These are phyloP conservation scores for Siniperca knerii DNA, from an alignment of 2,113 vertebrate species.

Conservation along the genomic window DNA sequence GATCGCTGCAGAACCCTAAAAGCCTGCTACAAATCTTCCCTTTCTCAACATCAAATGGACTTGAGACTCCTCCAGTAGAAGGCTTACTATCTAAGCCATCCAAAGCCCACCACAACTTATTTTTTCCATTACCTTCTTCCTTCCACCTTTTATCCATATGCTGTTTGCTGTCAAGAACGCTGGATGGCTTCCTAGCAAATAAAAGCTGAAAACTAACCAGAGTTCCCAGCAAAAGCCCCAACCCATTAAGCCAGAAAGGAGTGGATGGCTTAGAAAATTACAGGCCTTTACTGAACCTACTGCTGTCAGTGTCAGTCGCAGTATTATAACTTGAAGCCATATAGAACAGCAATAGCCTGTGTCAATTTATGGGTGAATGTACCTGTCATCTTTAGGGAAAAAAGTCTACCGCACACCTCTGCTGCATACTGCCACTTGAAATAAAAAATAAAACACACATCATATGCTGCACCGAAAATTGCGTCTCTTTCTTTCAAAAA, in stretches of 20 bases:
- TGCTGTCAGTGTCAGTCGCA: slow-evolving; percentile 43
- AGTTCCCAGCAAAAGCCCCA: slow-evolving; percentile 57
- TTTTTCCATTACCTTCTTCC: slow-evolving; percentile 64
- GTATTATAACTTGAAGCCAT: slow-evolving; percentile 50
- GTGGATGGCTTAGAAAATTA: slow-evolving; percentile 68
- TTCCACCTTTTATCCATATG: slow-evolving; percentile 61
- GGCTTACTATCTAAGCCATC: slow-evolving; percentile 73
- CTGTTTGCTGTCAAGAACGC: slow-evolving; percentile 74
- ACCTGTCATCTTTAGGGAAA: slow-evolving; percentile 28
- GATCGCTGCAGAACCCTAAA: slow-evolving; percentile 51
- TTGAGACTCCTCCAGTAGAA: slow-evolving; percentile 58
- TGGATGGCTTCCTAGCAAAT: slow-evolving; percentile 69
- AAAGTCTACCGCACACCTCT: not conserved
- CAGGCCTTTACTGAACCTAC: slow-evolving; percentile 58
- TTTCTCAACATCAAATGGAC: slow-evolving; percentile 71
- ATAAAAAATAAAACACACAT: not conserved
- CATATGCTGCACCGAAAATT: not conserved
- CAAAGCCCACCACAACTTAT: slow-evolving; percentile 59
- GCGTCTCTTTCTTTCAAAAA: not conserved
- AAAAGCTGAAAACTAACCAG: slow-evolving; percentile 67
- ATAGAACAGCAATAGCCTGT: slow-evolving; percentile 12
- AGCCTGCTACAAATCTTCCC: slow-evolving; percentile 68
- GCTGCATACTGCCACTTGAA: not conserved
- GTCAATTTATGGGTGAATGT: slow-evolving; percentile 28
- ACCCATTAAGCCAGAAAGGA: slow-evolving; percentile 68